A percentile compares a stretch with the other conserved stretches of the same genome.
phyloP scores from a whole-genome alignment of 2,113 vertebrate species.

The Brachyhypopomus gauderio region DNA sequence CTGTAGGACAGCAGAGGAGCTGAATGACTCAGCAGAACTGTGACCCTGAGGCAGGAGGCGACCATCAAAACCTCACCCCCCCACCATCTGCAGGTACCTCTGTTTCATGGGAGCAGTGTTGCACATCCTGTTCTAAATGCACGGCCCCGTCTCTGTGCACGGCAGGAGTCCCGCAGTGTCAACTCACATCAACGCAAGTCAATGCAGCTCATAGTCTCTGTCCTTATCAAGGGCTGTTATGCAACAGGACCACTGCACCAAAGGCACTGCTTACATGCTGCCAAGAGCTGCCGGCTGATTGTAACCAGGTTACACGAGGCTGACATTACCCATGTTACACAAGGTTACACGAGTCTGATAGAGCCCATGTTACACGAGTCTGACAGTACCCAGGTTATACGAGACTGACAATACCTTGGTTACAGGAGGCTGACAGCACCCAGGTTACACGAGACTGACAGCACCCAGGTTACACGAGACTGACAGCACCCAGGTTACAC shows the following conservation, averaged over 20 bases:
- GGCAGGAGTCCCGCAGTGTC: neutral
- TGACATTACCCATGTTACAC: too few species aligned
- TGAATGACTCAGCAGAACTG: conserved; percentile 42
- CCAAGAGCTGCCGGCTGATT: neutral
- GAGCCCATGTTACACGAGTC: too few species aligned
- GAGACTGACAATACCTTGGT: too few species aligned
- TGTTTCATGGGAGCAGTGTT: neutral
- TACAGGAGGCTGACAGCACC: too few species aligned
- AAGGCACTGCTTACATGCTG: neutral
- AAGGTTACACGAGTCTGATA: too few species aligned
- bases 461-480: too few species aligned
- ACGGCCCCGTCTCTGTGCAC: neutral
- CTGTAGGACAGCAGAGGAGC: conserved; percentile 9
- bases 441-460: too few species aligned
- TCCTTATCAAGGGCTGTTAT: neutral
- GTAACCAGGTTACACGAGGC: neutral
- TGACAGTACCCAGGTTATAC: too few species aligned
- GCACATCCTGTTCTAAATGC: neutral
- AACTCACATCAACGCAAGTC: neutral
- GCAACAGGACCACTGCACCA: neutral
- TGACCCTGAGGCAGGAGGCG: conserved; percentile 15
- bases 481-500: too few species aligned
- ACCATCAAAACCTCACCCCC: neutral
- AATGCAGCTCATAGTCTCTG: neutral
- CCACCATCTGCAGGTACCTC: neutral